Conservation (phyloP, 2,113 vertebrate genomes). For the Poecilia latipinna region DNA sequence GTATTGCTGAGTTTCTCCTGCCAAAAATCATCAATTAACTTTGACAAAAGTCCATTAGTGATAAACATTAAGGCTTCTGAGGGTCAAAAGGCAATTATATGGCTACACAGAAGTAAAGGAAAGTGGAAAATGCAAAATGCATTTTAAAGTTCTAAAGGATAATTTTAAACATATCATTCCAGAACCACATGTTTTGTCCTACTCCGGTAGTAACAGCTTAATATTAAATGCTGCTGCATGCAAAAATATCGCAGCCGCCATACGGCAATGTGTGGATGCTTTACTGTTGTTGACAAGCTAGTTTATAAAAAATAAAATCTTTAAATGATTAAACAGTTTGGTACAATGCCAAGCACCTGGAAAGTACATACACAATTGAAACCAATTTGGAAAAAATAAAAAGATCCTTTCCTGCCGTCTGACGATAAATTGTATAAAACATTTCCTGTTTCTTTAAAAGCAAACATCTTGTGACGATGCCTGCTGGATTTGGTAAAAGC, state of each 20-base stretch:
- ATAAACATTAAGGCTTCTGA: constrained; percentile 69
- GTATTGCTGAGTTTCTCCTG: constrained; percentile 73
- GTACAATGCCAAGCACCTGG: neutral
- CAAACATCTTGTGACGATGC: too few relatives aligned
- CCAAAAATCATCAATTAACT: constrained; percentile 80
- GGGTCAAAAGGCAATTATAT: constrained; percentile 55
- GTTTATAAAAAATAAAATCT: constrained; percentile 24
- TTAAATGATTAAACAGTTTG: constrained; percentile 11
- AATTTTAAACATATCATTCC: constrained; percentile 47
- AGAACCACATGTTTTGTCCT: neutral
- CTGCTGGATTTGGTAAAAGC: too few relatives aligned
- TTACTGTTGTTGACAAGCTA: neutral
- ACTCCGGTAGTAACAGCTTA: constrained; percentile 13
- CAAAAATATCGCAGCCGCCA: constrained; percentile 17
- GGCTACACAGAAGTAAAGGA: constrained; percentile 17
- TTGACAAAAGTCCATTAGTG: constrained; percentile 79
- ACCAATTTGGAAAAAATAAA: neutral
- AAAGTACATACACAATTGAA: neutral
- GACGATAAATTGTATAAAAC: too few relatives aligned
- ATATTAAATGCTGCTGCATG: constrained; percentile 12
- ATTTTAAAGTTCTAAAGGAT: constrained; percentile 22
- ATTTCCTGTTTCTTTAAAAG: too few relatives aligned
- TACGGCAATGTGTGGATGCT: neutral
- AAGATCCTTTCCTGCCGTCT: too few relatives aligned
- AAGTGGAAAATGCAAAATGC: constrained; percentile 13